Base-by-base conservation (phyloP, 2,113 vertebrate species). In the Gobius niger region DNA sequence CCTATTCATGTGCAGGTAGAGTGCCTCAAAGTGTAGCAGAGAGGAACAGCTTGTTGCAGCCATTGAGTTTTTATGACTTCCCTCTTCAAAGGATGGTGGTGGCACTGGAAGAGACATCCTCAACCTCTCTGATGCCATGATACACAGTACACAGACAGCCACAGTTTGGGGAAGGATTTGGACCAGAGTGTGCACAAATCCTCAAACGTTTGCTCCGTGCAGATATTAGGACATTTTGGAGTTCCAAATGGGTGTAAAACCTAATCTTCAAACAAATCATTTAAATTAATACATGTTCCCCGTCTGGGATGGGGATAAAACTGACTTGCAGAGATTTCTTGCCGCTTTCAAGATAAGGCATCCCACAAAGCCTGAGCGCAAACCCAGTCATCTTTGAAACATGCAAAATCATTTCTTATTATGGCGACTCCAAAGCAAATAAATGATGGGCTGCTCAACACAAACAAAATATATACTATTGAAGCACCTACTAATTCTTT, bases 1-100 rank as follows among this genome's bases (percentile, higher is more conserved):
- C 91, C 90, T 91, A 90, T 91, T 93, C 89, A 91, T 84, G 85
- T 81, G 77, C 91, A 92, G 90, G 90, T 92, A 92, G 86, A 90
- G 76, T 86, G 77, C 83, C 86, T 89, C 83, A 90, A 89, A 91
- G 87, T 83, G 83, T 81, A 82, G 82, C 80, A 80, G 85, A 85
- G 77, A 87, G 82, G 81, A 90, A 87, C 84, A 89, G 87, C 88
- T 88, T 89, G 91, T 91, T 90, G 87, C 87, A 85, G 87, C 88
- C 84, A 91, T 89, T 91, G 82, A 91, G 85, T 85, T 87, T 93
- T 92, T 89, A 92, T 91, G 87, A 89, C 84, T 78, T 86, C 84
- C 84, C 82, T 67, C 81, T 87, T 88, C 85, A 92, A 92, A 92
- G 86, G 78, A 78, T 86, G 66, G 86, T 86, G 68, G 86, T 86